Evolutionary conservation across 2,797 vertebrate species (phyloP).

Genomic region (Xenops minutus): DNA sequence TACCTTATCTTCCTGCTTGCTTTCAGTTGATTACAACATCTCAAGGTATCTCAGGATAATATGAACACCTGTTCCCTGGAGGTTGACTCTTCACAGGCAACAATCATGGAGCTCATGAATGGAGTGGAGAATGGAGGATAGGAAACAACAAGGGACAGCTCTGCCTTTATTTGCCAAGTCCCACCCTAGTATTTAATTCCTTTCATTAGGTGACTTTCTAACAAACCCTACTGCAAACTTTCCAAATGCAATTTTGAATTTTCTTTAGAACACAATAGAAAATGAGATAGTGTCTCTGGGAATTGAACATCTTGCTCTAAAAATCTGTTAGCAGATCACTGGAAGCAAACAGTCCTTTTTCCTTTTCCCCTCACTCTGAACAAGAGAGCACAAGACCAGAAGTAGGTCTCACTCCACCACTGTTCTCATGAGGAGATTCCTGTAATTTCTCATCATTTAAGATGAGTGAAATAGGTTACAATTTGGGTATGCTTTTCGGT

Average conservation of each 20-base stretch:
- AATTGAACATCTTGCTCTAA: not conserved
- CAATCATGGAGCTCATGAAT: not conserved
- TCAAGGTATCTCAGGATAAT: not conserved
- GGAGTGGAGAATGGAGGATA: not conserved
- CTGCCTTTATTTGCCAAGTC: not conserved
- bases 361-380: not conserved
- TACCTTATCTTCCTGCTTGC: not conserved
- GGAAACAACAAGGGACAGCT: not conserved
- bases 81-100: not conserved
- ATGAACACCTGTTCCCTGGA: not conserved
- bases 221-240: not conserved
- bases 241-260: not conserved
- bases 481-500: not conserved
- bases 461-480: not conserved
- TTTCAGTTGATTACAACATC: not conserved
- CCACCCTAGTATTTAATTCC: not conserved
- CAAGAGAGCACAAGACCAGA: not conserved
- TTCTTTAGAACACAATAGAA: not conserved
- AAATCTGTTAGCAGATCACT: not conserved
- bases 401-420: not conserved
- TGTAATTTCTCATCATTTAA: not conserved
- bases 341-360: not conserved
- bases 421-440: not conserved
- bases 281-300: not conserved
- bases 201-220: not conserved